Percentiles rank a stretch among this genome's conserved stretches.
phyloP scores from a whole-genome alignment of 2,113 vertebrate genomes.

The Myanophis thanlyinensis region DNA sequence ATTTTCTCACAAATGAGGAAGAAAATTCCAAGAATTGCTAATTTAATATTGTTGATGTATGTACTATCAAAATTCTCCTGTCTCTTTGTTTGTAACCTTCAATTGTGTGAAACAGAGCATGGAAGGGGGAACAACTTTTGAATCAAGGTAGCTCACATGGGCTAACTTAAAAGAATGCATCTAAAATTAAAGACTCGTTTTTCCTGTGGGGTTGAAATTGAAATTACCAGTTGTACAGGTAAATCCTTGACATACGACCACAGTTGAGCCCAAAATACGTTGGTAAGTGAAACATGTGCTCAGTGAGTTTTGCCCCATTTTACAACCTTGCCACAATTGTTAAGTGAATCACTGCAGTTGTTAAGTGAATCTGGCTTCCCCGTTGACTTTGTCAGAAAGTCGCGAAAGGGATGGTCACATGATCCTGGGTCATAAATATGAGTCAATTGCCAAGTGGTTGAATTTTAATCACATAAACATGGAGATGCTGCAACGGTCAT shows the following conservation, averaged over 20 bases:
- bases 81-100: background rate
- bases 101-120: background rate
- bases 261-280: background rate
- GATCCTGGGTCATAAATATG: background rate
- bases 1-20: background rate
- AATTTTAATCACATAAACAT: background rate
- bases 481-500: background rate
- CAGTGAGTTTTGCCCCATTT: background rate
- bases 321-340: background rate
- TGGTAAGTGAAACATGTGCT: background rate
- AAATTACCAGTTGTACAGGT: background rate
- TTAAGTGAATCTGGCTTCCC: background rate
- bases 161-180: background rate
- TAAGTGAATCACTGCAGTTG: background rate
- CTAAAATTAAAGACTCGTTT: background rate
- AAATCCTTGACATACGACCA: background rate
- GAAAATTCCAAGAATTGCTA: background rate
- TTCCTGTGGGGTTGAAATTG: background rate
- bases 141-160: background rate
- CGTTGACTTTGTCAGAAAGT: background rate
- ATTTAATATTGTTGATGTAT: background rate
- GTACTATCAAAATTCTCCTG: background rate
- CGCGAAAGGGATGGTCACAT: background rate
- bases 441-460: too few species aligned
- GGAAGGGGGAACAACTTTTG: background rate